phyloP scores from a whole-genome alignment of 2,888 invertebrate genomes.

The Orthonevra nobilis region DNA sequence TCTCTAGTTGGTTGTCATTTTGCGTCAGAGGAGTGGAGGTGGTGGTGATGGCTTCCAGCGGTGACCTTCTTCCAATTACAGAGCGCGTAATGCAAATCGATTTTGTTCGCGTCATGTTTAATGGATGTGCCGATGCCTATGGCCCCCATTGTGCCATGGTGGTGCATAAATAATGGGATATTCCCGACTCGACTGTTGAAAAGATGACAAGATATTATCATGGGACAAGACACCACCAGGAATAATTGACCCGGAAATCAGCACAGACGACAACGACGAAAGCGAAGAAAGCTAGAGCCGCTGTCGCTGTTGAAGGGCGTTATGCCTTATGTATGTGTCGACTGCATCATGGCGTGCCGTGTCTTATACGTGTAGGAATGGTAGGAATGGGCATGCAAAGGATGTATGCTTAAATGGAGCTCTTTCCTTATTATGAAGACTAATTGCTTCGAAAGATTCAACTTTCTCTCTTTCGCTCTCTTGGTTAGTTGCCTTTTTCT shows the following conservation, averaged over 20 bases:
- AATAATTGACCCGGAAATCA: constrained; percentile 69
- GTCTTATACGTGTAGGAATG: no score
- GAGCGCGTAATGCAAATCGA: constrained; percentile 12
- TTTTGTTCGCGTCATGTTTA: constrained; percentile 23
- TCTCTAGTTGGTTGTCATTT: background rate
- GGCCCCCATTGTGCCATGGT: constrained; percentile 4
- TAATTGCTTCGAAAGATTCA: constrained; percentile 56
- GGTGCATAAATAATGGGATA: constrained; percentile 39
- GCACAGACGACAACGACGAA: constrained; percentile 39
- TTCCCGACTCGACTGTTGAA: constrained; percentile 12
- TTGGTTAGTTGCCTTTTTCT: constrained; percentile 13
- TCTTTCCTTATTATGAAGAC: constrained; percentile 40
- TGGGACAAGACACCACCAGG: constrained; percentile 51
- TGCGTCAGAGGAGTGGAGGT: no score
- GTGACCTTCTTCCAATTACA: constrained; percentile 1
- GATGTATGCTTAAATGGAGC: constrained; percentile 14
- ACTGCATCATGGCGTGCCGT: no score
- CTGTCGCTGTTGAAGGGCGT: background rate
- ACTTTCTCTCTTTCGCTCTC: constrained; percentile 8
- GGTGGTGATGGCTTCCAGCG: background rate
- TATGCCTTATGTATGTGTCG: constrained; percentile 1
- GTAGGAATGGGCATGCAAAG: no score
- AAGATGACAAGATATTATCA: constrained; percentile 42
- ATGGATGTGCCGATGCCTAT: no score
- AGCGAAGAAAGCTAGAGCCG: constrained; percentile 5